phyloP scores from a whole-genome alignment of 2,113 vertebrate species.

The Glareola pratincola region DNA sequence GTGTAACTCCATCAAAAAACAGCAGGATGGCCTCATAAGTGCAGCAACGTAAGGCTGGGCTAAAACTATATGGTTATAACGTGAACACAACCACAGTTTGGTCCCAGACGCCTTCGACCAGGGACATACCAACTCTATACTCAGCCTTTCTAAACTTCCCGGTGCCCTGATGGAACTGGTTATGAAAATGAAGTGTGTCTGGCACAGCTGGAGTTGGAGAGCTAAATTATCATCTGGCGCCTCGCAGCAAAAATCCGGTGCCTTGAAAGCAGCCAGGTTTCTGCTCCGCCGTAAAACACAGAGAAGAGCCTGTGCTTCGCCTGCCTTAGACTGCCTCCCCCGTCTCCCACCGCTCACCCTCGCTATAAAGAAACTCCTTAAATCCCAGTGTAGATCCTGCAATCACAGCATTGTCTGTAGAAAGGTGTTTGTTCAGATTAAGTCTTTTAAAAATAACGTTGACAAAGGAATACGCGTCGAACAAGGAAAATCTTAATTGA shows the following conservation, averaged over 20 bases:
- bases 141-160: neutral
- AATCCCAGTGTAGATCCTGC: neutral
- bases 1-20: neutral
- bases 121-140: neutral
- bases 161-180: neutral
- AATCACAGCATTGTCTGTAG: neutral
- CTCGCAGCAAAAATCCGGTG: neutral
- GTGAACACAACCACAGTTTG: neutral
- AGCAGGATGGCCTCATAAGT: neutral
- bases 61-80: neutral
- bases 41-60: rapidly evolving
- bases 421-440: neutral
- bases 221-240: neutral
- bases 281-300: neutral
- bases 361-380: neutral
- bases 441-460: neutral
- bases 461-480: rapidly evolving
- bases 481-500: neutral
- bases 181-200: neutral
- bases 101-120: neutral
- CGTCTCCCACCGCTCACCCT: neutral
- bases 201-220: neutral
- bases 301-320: neutral
- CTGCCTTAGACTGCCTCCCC: neutral
- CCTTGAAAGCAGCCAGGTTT: neutral